A percentile compares a stretch with the other conserved stretches of the same genome.
Conservation (phyloP, 2,888 invertebrate genomes). For the Ypsolopha sequella region DNA sequence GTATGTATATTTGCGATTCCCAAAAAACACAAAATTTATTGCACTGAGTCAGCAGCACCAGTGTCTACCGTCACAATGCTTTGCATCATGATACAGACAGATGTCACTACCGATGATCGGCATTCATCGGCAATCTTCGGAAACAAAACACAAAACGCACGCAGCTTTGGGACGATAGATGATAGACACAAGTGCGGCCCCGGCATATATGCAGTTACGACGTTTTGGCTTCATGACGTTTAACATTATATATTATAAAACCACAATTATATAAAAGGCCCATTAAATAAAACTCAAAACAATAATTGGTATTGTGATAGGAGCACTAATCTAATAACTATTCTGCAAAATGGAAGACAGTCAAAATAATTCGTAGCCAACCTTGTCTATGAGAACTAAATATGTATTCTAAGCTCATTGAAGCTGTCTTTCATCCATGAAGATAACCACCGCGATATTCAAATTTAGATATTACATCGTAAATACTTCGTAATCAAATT, state of each 20-base stretch:
- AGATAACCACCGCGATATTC: constrained; percentile 1
- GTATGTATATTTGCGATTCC: background rate
- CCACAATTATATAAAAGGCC: background rate
- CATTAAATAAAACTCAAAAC: background rate
- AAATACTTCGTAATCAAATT: constrained; percentile 4
- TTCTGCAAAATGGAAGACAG: constrained; percentile 57
- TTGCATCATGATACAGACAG: no score
- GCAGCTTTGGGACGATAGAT: no score
- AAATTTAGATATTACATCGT: background rate
- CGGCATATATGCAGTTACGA: no score
- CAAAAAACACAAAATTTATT: constrained; percentile 39
- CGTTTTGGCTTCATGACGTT: no score
- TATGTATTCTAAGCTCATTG: constrained; percentile 35
- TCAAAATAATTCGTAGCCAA: constrained; percentile 69
- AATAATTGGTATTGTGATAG: background rate
- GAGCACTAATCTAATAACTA: constrained; percentile 21
- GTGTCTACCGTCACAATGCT: no score
- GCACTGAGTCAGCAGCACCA: constrained; percentile 47
- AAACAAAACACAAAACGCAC: background rate
- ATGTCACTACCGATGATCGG: no score
- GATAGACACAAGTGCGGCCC: no score
- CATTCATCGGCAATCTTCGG: no score
- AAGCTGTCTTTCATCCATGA: constrained; percentile 20
- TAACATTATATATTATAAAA: no score
- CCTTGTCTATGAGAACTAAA: constrained; percentile 36